Conservation (phyloP, 64 coral and sea anemone species). For the Porites lutea region DNA sequence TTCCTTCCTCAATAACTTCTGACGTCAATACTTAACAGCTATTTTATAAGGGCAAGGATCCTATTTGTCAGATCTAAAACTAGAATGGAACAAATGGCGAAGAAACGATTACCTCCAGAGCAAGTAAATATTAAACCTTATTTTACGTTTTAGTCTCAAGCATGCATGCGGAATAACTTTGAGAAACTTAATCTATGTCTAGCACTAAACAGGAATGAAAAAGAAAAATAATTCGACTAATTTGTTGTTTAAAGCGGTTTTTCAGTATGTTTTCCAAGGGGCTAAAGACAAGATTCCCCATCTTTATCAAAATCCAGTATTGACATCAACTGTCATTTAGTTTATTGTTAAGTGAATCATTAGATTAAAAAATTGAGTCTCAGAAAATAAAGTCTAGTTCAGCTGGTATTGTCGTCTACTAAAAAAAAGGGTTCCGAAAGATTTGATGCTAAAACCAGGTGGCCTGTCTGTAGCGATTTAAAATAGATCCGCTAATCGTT, state of each 20-base stretch:
- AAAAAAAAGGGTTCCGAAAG: not conserved
- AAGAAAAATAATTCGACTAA: not conserved
- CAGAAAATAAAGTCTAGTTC: not conserved
- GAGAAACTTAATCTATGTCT: constrained; percentile 4
- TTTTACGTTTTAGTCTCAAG: not conserved
- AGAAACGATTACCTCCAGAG: not conserved
- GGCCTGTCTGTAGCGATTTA: not conserved
- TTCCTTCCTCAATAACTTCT: not conserved
- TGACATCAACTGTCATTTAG: not conserved
- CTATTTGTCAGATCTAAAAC: not conserved
- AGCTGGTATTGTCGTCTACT: constrained; percentile 19
- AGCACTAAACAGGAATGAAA: not conserved
- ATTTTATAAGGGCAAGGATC: not conserved
- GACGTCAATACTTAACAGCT: too few species aligned
- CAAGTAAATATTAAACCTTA: too few species aligned
- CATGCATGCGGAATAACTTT: not conserved
- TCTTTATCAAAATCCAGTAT: not conserved
- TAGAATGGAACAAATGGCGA: not conserved
- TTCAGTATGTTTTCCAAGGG: not conserved
- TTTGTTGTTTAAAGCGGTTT: not conserved
- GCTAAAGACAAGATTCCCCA: not conserved
- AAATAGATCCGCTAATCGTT: constrained; percentile 8
- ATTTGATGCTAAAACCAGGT: constrained; percentile 1
- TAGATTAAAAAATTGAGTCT: not conserved
- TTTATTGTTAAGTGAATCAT: not conserved